Evolutionary conservation across 2,113 vertebrate species (phyloP).

Genomic region (Rhabdornis inornatus): DNA sequence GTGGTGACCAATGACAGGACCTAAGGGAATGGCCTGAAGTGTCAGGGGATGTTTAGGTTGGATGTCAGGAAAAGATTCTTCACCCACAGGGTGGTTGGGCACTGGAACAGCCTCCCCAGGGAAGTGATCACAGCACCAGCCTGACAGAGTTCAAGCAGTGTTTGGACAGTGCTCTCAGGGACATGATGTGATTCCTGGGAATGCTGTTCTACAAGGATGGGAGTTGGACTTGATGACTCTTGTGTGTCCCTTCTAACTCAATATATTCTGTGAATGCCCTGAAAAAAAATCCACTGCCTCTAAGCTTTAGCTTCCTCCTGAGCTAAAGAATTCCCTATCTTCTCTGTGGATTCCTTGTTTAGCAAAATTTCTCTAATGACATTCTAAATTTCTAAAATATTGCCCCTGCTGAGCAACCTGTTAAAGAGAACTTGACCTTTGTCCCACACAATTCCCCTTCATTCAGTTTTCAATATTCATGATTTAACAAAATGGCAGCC

Average conservation of each 20-base stretch:
- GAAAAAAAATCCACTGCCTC: background rate
- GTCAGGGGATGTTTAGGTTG: background rate
- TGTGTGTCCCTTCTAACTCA: background rate
- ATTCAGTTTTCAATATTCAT: background rate
- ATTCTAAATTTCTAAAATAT: background rate
- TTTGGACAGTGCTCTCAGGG: background rate
- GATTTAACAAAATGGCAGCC: background rate
- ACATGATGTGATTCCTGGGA: background rate
- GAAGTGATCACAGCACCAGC: background rate
- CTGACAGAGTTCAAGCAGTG: accelerated
- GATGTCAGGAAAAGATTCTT: background rate
- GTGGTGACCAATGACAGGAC: background rate
- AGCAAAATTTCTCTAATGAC: background rate
- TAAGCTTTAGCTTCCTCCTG: background rate
- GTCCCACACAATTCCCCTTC: background rate
- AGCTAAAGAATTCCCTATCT: background rate
- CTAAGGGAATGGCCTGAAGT: background rate
- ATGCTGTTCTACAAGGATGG: background rate
- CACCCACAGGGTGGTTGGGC: accelerated
- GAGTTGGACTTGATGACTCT: background rate
- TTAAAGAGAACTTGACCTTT: background rate
- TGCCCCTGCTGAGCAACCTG: background rate
- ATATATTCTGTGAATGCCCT: background rate
- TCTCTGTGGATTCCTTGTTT: background rate
- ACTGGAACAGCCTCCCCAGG: background rate